A percentile compares a stretch with the other conserved stretches of the same genome.
phyloP scores from a whole-genome alignment of 2,888 invertebrate species.

The Clistopyga incitator region DNA sequence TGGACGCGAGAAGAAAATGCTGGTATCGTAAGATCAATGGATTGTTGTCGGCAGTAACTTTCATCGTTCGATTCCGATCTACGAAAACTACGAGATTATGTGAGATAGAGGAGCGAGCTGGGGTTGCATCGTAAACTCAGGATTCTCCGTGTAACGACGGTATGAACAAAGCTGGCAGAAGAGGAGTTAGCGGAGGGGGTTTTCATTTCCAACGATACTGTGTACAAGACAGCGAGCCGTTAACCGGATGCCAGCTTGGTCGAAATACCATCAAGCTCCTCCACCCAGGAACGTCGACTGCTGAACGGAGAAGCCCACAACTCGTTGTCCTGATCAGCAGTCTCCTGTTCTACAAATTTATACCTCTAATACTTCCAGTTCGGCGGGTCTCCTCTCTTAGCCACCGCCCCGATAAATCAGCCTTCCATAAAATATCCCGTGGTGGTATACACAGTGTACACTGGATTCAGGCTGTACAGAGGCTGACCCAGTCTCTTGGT shows the following conservation, averaged over 20 bases:
- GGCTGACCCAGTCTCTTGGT: conserved; percentile 31
- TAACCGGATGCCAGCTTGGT: conserved; percentile 20
- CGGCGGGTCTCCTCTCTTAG: conserved; percentile 13
- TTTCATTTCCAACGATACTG: conserved; percentile 1
- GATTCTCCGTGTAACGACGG: conserved; percentile 34
- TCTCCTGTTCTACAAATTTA: conserved; percentile 46
- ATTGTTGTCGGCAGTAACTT: background rate
- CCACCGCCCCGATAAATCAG: conserved; percentile 45
- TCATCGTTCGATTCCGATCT: conserved; percentile 16
- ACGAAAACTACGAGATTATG: background rate
- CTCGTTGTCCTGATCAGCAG: conserved; percentile 31
- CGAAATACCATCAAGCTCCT: conserved; percentile 2
- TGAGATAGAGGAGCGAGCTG: background rate
- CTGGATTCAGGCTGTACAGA: conserved; percentile 12
- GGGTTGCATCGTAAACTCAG: background rate
- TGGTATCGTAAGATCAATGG: background rate
- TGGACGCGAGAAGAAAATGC: background rate
- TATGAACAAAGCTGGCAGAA: conserved; percentile 16
- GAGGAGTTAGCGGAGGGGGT: background rate
- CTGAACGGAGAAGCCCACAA: background rate
- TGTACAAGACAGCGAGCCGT: background rate
- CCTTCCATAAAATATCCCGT: conserved; percentile 36
- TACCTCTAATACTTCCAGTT: conserved; percentile 53
- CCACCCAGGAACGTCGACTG: conserved; percentile 22
- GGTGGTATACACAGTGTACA: conserved; percentile 9